These are phyloP conservation scores for Ibidorhyncha struthersii DNA, from an alignment of 2,113 vertebrate genomes.

Conservation along the genomic window DNA sequence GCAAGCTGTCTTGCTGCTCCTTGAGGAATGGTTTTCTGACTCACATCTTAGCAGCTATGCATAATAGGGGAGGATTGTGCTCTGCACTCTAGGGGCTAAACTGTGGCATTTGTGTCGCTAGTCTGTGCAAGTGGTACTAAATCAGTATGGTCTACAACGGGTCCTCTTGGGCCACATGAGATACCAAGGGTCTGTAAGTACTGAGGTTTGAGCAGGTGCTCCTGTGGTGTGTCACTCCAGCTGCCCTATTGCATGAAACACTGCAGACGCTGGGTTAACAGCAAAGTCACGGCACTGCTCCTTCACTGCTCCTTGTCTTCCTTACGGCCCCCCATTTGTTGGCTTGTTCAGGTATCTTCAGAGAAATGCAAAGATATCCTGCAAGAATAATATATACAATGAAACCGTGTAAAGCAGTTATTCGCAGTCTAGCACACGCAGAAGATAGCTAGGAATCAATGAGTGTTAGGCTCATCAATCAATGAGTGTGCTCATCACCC, in stretches of 20 bases:
- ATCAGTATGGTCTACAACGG: neutral
- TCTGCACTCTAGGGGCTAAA: neutral
- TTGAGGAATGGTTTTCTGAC: neutral
- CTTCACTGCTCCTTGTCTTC: neutral
- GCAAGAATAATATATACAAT: neutral
- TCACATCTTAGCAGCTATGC: neutral
- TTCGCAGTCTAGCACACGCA: neutral
- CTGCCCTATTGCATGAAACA: neutral
- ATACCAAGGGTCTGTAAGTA: neutral
- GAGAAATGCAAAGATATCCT: neutral
- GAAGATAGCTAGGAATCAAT: neutral
- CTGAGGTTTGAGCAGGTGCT: neutral
- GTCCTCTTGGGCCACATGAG: neutral
- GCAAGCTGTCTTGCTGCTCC: neutral
- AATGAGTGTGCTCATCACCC: fast-evolving
- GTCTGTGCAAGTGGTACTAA: neutral
- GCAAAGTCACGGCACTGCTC: neutral
- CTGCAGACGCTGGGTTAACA: fast-evolving
- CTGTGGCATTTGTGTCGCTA: neutral
- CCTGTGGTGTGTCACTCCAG: neutral
- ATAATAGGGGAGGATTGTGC: neutral
- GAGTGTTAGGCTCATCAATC: neutral
- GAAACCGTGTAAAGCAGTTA: neutral
- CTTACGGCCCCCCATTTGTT: neutral
- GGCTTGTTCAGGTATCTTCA: neutral